These are phyloP conservation scores for Pseudotriccus pelzelni DNA, from an alignment of 2,797 vertebrate species.

Conservation along the genomic window DNA sequence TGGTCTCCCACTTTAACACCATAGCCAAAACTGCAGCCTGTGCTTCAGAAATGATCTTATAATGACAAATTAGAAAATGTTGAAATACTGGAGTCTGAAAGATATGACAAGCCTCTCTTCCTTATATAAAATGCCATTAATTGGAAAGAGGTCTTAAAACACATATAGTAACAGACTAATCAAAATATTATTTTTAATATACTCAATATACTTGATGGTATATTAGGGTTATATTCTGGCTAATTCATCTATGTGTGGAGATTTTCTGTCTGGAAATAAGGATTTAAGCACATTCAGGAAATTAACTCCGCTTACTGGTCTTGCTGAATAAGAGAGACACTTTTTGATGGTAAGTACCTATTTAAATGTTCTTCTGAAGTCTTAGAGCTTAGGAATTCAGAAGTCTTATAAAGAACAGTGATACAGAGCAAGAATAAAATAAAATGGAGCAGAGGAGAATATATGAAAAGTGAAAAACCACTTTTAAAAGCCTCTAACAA, in stretches of 20 bases:
- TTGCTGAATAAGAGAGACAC: neutral
- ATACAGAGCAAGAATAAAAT: neutral
- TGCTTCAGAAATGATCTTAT: neutral
- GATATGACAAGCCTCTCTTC: neutral
- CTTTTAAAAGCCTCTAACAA: neutral
- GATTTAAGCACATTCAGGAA: neutral
- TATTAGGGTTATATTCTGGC: neutral
- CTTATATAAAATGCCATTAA: neutral
- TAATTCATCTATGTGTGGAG: neutral
- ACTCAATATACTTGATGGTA: neutral
- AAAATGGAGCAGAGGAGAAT: neutral
- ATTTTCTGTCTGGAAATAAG: neutral
- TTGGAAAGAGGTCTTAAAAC: neutral
- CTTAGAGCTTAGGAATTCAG: neutral
- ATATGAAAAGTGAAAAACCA: neutral
- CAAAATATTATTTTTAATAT: neutral
- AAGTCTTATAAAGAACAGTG: neutral
- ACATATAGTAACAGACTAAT: neutral
- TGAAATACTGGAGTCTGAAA: neutral
- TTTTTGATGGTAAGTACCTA: neutral
- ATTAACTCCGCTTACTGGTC: neutral
- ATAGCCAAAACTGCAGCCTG: neutral
- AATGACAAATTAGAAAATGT: neutral
- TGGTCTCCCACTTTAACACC: neutral
- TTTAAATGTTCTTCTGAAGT: conserved; percentile 1